Base-by-base conservation (phyloP, 30 jellyfish, hydroid and myxozoan species). In the Morbakka virulenta region DNA sequence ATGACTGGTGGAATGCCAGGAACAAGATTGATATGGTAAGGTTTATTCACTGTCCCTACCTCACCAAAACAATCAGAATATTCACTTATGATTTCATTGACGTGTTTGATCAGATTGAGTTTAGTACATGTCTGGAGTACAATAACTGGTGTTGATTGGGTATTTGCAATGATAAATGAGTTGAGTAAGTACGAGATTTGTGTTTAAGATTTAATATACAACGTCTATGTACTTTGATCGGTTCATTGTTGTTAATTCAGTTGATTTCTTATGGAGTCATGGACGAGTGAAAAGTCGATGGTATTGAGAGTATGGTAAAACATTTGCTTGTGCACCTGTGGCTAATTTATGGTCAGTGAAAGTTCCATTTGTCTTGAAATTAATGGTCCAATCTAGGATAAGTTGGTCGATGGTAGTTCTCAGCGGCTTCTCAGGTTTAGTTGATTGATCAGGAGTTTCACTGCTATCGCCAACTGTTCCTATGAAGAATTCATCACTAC, bases 1-100 rank as follows among this genome's bases (percentile, higher is more conserved):
- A 82, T 67, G 2, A 82, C 91, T 26, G 89, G 89, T 28, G 86
- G 74, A 50, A 72, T 86, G n/a, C 67, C 48, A 22, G 81, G 67
- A 23, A 80, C 32, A 64, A 52, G 11, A 6, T 9, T 52, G 4
- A 82, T 82, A 53, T 73, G 93, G 35, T 41, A 63, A 2, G 27
- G 28, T 3, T 0, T 52, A 12, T 36, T 52, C n/a, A 63, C 64
- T 13, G 87, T 47, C 29, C 94, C 89, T 21, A 61, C 23, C 25
- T 61, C 77, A 6, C 93, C 86, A 82, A 72, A 64, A 30, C 94
- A 82, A 33, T 73, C 83, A 67, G 9, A 0, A 47, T 13, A 64
- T 68, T 72, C 82, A 3, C 51, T 17, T 11, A 41, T 21, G 17
- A 69, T 14, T 69, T 28, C 22, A 52, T 47, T 9, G 6, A 72